phyloP scores from a whole-genome alignment of 2,888 invertebrate species.

The Melieria omissa region DNA sequence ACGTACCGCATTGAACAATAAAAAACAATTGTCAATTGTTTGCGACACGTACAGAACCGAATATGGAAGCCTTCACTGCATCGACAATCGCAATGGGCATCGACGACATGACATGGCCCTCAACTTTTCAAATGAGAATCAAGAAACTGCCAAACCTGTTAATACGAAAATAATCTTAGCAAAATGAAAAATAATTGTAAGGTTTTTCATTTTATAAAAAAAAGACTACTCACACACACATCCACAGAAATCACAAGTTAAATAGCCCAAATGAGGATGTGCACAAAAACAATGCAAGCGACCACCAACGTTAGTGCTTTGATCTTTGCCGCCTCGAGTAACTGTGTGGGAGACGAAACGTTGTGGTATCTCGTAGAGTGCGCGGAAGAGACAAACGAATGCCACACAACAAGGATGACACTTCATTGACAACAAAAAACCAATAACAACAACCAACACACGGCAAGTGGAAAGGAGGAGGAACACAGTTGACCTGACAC shows the following conservation, averaged over 20 bases:
- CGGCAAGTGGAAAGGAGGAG: too few relatives aligned
- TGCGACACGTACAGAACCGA: constrained; percentile 46
- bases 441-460: too few relatives aligned
- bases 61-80: constrained; percentile 10
- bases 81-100: constrained; percentile 3
- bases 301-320: constrained; percentile 33
- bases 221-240: not conserved
- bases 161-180: constrained; percentile 61
- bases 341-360: too few relatives aligned
- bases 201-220: not conserved
- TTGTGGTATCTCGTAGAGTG: too few relatives aligned
- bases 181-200: constrained; percentile 25
- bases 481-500: too few relatives aligned
- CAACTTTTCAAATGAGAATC: not conserved
- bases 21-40: constrained; percentile 53
- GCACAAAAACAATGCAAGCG: constrained; percentile 20
- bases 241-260: constrained; percentile 2
- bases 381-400: constrained; percentile 1
- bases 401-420: constrained; percentile 34
- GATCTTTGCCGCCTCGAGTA: constrained; percentile 26
- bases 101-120: not conserved
- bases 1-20: too few relatives aligned
- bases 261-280: constrained; percentile 3
- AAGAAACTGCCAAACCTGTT: constrained; percentile 48
- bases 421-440: constrained; percentile 46